A percentile compares a stretch with the other conserved stretches of the same genome.
These are phyloP conservation scores for Gobius niger DNA, from an alignment of 2,113 vertebrate species.

Conservation along the genomic window DNA sequence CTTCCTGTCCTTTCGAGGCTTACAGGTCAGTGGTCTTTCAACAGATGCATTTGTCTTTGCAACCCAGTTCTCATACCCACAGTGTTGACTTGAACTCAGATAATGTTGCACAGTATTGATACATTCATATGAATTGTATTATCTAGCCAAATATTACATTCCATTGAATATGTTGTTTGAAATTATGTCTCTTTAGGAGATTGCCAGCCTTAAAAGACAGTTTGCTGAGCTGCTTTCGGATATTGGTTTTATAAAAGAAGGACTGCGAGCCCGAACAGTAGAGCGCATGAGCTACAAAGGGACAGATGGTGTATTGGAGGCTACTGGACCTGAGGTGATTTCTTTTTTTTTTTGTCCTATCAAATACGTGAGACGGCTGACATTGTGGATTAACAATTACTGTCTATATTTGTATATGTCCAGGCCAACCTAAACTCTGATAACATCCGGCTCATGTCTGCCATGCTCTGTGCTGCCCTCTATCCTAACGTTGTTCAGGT, in stretches of 20 bases:
- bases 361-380: background rate
- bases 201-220: conserved; percentile 92
- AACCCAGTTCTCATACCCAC: background rate
- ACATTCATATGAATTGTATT: background rate
- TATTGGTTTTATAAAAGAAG: conserved; percentile 95
- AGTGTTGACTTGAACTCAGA: background rate
- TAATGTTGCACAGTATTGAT: background rate
- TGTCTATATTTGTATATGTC: background rate
- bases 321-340: conserved; percentile 84
- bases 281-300: conserved; percentile 84
- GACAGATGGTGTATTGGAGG: conserved; percentile 86
- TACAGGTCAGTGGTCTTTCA: conserved; percentile 79
- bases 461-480: conserved; percentile 93
- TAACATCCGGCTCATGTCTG: conserved; percentile 91
- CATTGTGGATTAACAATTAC: background rate
- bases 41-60: background rate
- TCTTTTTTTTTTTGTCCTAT: background rate
- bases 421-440: conserved; percentile 93
- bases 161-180: background rate
- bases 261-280: conserved; percentile 87
- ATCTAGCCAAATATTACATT: background rate
- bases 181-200: conserved; percentile 79
- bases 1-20: conserved; percentile 87
- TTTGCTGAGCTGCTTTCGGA: conserved; percentile 96
- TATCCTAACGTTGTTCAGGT: conserved; percentile 99